Percentiles rank a stretch among this genome's conserved stretches.
These are phyloP conservation scores for Holcopasites calliopsidis DNA, from an alignment of 1,140 invertebrate genomes.

Conservation along the genomic window DNA sequence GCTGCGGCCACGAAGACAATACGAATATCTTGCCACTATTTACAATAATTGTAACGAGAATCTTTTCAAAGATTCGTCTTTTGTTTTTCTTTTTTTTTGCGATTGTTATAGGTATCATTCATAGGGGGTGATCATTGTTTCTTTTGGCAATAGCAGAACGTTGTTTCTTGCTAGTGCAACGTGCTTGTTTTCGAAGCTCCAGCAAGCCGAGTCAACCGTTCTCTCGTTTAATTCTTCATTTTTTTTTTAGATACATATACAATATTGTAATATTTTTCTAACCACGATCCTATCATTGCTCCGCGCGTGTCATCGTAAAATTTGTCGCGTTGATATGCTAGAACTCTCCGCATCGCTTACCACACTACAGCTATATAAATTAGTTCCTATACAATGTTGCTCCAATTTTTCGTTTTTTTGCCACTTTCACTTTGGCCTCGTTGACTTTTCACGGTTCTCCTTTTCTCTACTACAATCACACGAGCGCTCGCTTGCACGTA, in stretches of 20 bases:
- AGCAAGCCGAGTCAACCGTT: constrained; percentile 7
- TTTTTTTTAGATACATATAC: constrained; percentile 52
- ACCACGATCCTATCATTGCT: constrained; percentile 57
- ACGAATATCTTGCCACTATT: background rate
- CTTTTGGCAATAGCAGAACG: too few relatives aligned
- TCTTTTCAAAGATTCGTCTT: background rate
- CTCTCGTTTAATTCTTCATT: constrained; percentile 9
- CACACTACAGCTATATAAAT: constrained; percentile 60
- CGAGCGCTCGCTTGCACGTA: background rate
- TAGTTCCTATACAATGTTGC: constrained; percentile 40
- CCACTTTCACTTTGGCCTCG: constrained; percentile 20
- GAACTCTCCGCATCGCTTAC: constrained; percentile 66
- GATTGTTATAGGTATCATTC: too few relatives aligned
- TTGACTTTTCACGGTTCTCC: background rate
- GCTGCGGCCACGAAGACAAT: constrained; percentile 12
- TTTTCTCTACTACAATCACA: background rate
- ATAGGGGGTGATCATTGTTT: too few relatives aligned
- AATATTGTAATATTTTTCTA: constrained; percentile 62
- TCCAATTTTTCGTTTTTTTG: background rate
- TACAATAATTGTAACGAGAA: background rate
- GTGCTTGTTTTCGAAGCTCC: constrained; percentile 4
- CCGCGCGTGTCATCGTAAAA: constrained; percentile 69
- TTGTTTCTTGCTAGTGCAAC: background rate
- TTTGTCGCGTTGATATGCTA: constrained; percentile 79
- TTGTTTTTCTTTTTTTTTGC: background rate